phyloP scores from a whole-genome alignment of 2,113 vertebrate species.

The Sminthopsis crassicaudata region DNA sequence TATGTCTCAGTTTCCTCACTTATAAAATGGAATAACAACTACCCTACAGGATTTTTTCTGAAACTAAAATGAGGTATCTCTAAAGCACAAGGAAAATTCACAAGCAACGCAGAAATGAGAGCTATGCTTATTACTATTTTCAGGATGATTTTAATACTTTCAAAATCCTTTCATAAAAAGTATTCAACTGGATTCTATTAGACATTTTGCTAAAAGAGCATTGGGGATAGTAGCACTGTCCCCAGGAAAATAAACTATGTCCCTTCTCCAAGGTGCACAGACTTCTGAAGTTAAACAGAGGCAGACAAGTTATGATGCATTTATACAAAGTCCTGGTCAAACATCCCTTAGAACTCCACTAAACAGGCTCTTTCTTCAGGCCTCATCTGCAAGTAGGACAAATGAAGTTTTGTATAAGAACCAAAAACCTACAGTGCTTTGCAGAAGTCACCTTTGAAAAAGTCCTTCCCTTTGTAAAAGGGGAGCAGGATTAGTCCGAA shows the following conservation, averaged over 20 bases:
- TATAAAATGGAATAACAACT: not conserved
- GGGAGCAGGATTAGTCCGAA: constrained; percentile 38
- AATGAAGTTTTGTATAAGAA: constrained; percentile 76
- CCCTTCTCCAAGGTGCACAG: constrained; percentile 74
- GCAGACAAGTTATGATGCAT: constrained; percentile 68
- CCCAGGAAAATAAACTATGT: constrained; percentile 66
- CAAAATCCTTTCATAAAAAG: not conserved
- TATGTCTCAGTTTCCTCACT: not conserved
- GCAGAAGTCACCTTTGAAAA: constrained; percentile 70
- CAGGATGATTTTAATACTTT: not conserved
- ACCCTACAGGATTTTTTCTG: not conserved
- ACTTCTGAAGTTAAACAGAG: constrained; percentile 78
- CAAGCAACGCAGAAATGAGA: not conserved
- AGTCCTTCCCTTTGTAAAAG: constrained; percentile 7
- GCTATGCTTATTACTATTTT: not conserved
- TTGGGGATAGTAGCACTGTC: not conserved
- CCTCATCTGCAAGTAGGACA: constrained; percentile 75
- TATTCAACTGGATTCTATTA: not conserved
- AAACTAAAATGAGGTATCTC: not conserved
- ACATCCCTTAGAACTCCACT: constrained; percentile 80
- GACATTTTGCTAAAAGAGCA: not conserved
- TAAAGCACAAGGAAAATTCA: not conserved
- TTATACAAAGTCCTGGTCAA: constrained; percentile 71
- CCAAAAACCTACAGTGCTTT: constrained; percentile 69
- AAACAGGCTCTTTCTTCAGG: constrained; percentile 77